Evolutionary conservation across 2,888 invertebrate genomes (phyloP), one percentile per base, ranked within the genome.

Genomic region (Druceiella hillmani): DNA sequence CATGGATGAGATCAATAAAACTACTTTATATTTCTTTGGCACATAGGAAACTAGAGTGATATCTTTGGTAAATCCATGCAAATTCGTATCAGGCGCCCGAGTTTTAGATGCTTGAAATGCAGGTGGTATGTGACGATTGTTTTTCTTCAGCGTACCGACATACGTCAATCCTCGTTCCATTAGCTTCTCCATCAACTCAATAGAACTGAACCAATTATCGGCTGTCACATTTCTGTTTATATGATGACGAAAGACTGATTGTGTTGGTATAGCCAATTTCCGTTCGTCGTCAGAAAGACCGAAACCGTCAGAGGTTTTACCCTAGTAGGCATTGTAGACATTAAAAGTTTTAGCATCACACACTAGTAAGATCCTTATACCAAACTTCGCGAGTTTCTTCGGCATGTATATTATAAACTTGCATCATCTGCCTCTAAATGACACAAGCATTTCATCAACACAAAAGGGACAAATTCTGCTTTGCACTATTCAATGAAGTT

Each of bases 141-240:
- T 52, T 41, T 52, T 50, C 40, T 47, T 50, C 22, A 48, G 22
- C 10, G 47, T 50, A 27, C 49, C 49, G 20, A 52, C 41, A 36
- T 47, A 51, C 7, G 52, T 51, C 13, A 52, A 41, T 9, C 39
- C n/a, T n/a, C n/a, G n/a, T n/a, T n/a, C n/a, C 32, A 32, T 29
- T 35, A 52, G 36, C 32, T 46, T 33, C 15, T 50, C 41, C 22
- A 47, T 50, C 33, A 53, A 33, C 40, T 54, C 48, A 12, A 55
- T 43, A 3, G 54, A 54, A 11, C 50, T 43, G 45, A 55, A 55
- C 52, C 55, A 56, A 43, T 56, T 55, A 28, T 55, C 54, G n/a
- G 48, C 48, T 12, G 52, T 57, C 4, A 56, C 46, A 42, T 55
- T 55, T 17, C 51, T 38, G 29, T 55, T 53, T 6, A 41, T 44